These are phyloP conservation scores for Cerastoderma edule DNA, from an alignment of 2,888 invertebrate genomes.

Conservation along the genomic window DNA sequence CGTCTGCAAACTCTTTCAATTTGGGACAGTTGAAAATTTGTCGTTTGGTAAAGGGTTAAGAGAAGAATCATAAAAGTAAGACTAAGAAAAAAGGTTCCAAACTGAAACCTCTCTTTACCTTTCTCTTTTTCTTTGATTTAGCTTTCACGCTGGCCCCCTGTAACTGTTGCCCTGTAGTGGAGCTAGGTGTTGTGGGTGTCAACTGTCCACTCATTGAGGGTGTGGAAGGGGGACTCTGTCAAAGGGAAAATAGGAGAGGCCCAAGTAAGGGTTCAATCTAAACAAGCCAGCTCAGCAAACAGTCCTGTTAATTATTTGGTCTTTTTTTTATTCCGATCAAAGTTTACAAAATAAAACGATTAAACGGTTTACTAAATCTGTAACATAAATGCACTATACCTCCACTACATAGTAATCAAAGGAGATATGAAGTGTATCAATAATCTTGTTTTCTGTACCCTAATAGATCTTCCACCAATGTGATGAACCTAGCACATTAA, in stretches of 20 bases:
- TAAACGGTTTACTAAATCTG: no score
- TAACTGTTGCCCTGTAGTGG: constrained; percentile 24
- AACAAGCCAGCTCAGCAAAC: not conserved
- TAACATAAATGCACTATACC: no score
- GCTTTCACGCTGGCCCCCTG: constrained; percentile 31
- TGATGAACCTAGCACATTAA: no score
- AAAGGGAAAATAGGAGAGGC: not conserved
- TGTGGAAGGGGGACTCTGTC: constrained; percentile 70
- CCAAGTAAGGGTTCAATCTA: not conserved
- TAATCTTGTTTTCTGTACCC: no score
- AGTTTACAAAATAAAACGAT: no score
- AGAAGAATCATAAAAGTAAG: not conserved
- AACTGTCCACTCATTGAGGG: constrained; percentile 50
- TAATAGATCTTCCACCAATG: no score
- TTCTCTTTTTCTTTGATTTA: constrained; percentile 58
- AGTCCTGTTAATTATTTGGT: not conserved
- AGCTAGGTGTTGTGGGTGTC: constrained; percentile 28
- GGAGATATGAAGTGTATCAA: no score
- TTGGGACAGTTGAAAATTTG: not conserved
- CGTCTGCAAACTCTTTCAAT: not conserved
- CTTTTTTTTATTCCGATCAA: no score
- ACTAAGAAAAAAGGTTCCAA: not conserved
- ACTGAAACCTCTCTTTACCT: constrained; percentile 22
- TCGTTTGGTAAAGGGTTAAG: not conserved
- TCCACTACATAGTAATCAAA: no score